Evolutionary conservation across 2,888 invertebrate genomes (phyloP).

Genomic region (Herminia tarsipennalis): DNA sequence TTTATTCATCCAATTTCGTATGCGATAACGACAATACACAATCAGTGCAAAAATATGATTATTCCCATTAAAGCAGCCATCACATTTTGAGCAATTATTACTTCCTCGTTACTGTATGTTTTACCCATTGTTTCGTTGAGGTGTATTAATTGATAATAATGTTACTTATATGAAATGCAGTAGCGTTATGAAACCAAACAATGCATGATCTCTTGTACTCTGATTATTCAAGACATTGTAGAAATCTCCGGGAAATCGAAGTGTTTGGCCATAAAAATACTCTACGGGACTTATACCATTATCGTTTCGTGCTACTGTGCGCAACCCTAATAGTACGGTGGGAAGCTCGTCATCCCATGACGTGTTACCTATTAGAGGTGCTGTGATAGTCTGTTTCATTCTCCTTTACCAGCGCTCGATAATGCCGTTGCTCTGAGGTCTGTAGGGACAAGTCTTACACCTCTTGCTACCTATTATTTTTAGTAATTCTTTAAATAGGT

Average conservation of each 20-base stretch:
- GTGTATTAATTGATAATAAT: background rate
- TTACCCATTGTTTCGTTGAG: background rate
- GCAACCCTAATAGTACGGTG: conserved; percentile 9
- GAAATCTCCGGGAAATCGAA: conserved; percentile 6
- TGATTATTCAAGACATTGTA: background rate
- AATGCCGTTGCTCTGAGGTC: background rate
- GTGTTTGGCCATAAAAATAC: conserved; percentile 5
- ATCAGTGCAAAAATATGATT: background rate
- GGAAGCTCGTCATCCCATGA: conserved; percentile 9
- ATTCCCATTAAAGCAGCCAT: background rate
- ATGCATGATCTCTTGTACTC: background rate
- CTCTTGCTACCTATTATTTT: no score
- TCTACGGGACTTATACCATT: background rate
- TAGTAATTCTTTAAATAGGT: no score
- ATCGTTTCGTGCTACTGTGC: conserved; percentile 3
- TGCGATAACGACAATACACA: background rate
- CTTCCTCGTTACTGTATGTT: background rate
- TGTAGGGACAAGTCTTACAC: background rate
- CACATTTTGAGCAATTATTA: background rate
- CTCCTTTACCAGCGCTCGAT: conserved; percentile 4
- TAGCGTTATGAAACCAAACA: background rate
- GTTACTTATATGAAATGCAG: background rate
- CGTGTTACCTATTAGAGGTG: background rate
- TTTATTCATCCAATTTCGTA: background rate
- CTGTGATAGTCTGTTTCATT: conserved; percentile 8